Evolutionary conservation across 2,113 vertebrate species (phyloP), one percentile per base, ranked within the genome.

Genomic region (Solea solea): DNA sequence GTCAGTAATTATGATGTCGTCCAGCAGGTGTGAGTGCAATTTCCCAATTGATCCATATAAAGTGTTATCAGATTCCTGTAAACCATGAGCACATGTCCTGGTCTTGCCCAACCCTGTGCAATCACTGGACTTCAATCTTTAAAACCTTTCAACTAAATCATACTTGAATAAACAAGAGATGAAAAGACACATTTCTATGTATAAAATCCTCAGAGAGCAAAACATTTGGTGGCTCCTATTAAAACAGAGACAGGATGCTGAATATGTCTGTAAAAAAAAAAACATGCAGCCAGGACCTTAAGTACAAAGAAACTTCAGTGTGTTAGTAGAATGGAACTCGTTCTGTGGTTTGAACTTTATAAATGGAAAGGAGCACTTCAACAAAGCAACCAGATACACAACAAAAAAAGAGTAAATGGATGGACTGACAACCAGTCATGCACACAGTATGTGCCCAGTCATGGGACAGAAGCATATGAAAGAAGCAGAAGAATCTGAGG

Each of bases 401-500:
- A 65, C 21, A 49, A 68, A 55, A 55, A 45, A 78, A 64, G 34
- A 34, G 34, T 34, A 34, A 34, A 34, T 34, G 34, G 34, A 61
- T 52, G 61, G n/a, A 69, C 71, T 73, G 64, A 58, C 45, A 49
- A 28, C 57, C 61, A 75, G 59, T 78, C 58, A 57, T 42, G 64
- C 76, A 50, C 57, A 57, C 39, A 53, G n/a, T 44, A 73, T 40
- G 55, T 46, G 51, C 70, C 76, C 28, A 82, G 45, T 60, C 63
- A 52, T 52, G 60, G 49, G 51, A 48, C 62, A 77, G 42, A 53
- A 59, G 68, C 60, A 60, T 49, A 64, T 46, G 50, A 80, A 61
- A 62, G 68, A 27, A 39, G 74, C 69, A 65, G 21, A 75, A 84
- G 64, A 84, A 83, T 79, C 58, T 62, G 39, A 87, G 81, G 21